phyloP scores from a whole-genome alignment of 2,113 vertebrate genomes.

The Ailuropoda melanoleuca region DNA sequence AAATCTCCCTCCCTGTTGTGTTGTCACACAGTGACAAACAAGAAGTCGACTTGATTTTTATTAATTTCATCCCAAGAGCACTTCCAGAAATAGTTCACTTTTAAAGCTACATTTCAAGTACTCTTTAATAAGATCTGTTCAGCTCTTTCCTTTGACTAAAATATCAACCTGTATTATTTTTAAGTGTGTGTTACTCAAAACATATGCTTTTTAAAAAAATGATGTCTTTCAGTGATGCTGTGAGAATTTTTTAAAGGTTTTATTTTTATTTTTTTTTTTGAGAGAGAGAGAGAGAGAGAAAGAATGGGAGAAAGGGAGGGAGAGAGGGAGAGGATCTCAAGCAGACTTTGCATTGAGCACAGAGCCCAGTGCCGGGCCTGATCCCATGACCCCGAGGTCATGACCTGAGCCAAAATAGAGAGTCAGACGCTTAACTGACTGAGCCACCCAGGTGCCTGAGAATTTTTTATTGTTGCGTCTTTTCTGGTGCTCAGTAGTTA shows the following conservation, averaged over 20 bases:
- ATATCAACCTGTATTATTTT: background rate
- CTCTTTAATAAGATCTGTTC: background rate
- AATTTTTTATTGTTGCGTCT: background rate
- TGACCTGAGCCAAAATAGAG: background rate
- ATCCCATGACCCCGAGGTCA: background rate
- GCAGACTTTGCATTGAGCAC: background rate
- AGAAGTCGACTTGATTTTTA: conserved; percentile 9
- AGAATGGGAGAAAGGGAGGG: too few relatives aligned
- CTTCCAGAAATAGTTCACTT: background rate
- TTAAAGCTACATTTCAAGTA: background rate
- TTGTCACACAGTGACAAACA: conserved; percentile 16
- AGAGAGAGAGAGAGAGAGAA: too few relatives aligned
- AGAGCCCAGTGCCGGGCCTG: background rate
- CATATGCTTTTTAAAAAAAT: background rate
- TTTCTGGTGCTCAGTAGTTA: background rate
- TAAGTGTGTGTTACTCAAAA: background rate
- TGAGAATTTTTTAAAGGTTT: background rate
- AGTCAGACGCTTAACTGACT: background rate
- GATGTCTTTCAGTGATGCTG: background rate
- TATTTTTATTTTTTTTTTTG: too few relatives aligned
- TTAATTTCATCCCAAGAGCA: conserved; percentile 43
- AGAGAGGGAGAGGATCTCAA: background rate
- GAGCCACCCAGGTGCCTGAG: background rate
- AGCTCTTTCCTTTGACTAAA: background rate
- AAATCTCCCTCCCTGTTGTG: background rate